phyloP scores from a whole-genome alignment of 2,113 vertebrate species.

The Pyxicephalus adspersus region DNA sequence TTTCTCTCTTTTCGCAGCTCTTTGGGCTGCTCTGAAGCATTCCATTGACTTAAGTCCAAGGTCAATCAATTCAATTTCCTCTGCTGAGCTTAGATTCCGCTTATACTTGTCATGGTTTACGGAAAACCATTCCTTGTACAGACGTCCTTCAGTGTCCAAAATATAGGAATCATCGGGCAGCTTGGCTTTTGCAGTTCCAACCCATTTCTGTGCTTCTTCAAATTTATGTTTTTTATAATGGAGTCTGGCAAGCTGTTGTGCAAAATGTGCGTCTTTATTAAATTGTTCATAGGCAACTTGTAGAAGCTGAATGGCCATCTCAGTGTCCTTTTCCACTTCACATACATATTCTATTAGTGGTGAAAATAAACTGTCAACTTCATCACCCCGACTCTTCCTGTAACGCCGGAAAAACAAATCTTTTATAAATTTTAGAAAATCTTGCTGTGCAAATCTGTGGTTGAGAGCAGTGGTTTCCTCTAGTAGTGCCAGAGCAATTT shows the following conservation, averaged over 20 bases:
- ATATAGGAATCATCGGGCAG: conserved; percentile 77
- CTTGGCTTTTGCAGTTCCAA: conserved; percentile 66
- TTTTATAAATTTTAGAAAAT: conserved; percentile 72
- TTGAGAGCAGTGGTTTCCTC: conserved; percentile 70
- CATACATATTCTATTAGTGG: conserved; percentile 77
- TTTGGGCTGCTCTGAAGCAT: conserved; percentile 74
- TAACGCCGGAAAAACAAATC: conserved; percentile 74
- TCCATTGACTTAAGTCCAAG: conserved; percentile 76
- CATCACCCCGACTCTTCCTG: conserved; percentile 75
- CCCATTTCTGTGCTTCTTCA: conserved; percentile 75
- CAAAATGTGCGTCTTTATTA: conserved; percentile 74
- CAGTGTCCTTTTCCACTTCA: conserved; percentile 60
- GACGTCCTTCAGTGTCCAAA: conserved; percentile 82
- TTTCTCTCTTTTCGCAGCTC: conserved; percentile 68
- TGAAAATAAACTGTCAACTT: conserved; percentile 75
- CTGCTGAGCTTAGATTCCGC: conserved; percentile 50
- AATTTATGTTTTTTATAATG: conserved; percentile 76
- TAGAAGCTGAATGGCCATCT: conserved; percentile 74
- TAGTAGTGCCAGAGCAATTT: conserved; percentile 73
- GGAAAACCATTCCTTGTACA: conserved; percentile 79
- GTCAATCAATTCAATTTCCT: conserved; percentile 63
- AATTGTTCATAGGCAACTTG: conserved; percentile 70
- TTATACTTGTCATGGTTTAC: conserved; percentile 65
- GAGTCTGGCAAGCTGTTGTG: conserved; percentile 80
- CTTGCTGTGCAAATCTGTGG: conserved; percentile 76